These are phyloP conservation scores for Dinomys branickii DNA, from an alignment of 2,113 vertebrate species.

Conservation along the genomic window DNA sequence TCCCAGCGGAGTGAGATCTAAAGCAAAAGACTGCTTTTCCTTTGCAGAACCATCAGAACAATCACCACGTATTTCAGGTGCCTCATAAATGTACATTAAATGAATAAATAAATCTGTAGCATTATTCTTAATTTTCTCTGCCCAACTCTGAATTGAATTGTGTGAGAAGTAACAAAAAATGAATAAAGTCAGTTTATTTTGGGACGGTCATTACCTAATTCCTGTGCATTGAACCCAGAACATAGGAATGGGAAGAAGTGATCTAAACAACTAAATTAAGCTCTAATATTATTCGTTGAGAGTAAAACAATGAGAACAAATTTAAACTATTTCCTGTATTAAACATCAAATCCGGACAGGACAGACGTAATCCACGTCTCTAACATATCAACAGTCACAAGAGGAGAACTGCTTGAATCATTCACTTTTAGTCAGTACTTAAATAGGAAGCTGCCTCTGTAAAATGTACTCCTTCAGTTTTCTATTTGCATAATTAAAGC, in stretches of 20 bases:
- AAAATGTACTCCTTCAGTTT: slow-evolving; percentile 74
- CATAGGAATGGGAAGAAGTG: slow-evolving; percentile 33
- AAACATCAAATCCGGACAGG: slow-evolving; percentile 17
- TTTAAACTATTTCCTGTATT: slow-evolving; percentile 47
- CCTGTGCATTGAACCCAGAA: not conserved
- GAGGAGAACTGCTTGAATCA: slow-evolving; percentile 65
- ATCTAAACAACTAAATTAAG: slow-evolving; percentile 8
- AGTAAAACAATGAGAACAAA: slow-evolving; percentile 42
- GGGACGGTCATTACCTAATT: not conserved
- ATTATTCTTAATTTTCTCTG: not conserved
- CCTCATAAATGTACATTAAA: not conserved
- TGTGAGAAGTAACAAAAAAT: not conserved
- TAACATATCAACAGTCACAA: slow-evolving; percentile 37
- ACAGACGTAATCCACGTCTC: not conserved
- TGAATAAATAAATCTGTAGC: not conserved
- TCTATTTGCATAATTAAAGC: slow-evolving; percentile 78
- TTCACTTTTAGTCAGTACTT: slow-evolving; percentile 72
- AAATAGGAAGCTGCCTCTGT: slow-evolving; percentile 70
- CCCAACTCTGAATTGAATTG: not conserved
- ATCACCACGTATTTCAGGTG: not conserved
- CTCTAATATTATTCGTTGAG: not conserved
- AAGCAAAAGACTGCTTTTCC: not conserved
- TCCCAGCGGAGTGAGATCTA: not conserved
- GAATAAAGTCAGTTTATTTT: not conserved
- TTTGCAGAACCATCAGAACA: not conserved